Evolutionary conservation across 2,113 vertebrate genomes (phyloP), one percentile per base, ranked within the genome.

Genomic region (Ciconia stormi): DNA sequence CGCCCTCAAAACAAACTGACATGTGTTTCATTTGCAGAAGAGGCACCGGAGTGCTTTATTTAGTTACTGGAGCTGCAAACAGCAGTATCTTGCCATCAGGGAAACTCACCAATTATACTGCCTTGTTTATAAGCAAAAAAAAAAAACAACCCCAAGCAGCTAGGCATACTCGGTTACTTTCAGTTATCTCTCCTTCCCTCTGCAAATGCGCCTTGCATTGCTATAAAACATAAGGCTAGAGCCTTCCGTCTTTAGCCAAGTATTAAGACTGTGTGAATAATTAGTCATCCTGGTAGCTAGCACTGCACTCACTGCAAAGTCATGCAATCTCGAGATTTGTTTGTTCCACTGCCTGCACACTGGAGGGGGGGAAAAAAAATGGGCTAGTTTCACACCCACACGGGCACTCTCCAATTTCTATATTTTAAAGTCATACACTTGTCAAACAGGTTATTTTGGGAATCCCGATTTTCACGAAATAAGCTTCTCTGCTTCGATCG

Each of bases 401-500:
- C 36, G 87, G 95, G 70, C 95, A 97, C 82, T 94, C 95, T 97
- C 92, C 40, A 22, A 56, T 93, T 93, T 90, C 83, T 92, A 36
- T 67, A 83, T 91, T 89, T 90, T 83, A 25, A 90, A 96, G 93
- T 92, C 88, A 92, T 78, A 89, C 95, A 96, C 97, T 96, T 95
- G 97, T 97, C 97, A 97, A 98, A 98, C 98, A 97, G 98, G 98
- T 98, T 98, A 97, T 96, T 97, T 97, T 95, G 95, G 95, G 97
- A 97, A 97, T 96, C 94, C 87, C 76, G 67, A 98, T 95, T 96
- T 93, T 95, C 92, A 91, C 74, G 58, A 92, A 94, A 96, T 91
- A 92, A 96, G 81, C 78, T 88, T 87, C 84, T 55, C 88, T 69
- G 66, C 92, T 96, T 74, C n/a, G 3, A 73, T 19, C 9, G 40